Percentiles rank a stretch among this genome's conserved stretches.
phyloP scores from a whole-genome alignment of 2,888 invertebrate genomes.

The Hartigia nigra region DNA sequence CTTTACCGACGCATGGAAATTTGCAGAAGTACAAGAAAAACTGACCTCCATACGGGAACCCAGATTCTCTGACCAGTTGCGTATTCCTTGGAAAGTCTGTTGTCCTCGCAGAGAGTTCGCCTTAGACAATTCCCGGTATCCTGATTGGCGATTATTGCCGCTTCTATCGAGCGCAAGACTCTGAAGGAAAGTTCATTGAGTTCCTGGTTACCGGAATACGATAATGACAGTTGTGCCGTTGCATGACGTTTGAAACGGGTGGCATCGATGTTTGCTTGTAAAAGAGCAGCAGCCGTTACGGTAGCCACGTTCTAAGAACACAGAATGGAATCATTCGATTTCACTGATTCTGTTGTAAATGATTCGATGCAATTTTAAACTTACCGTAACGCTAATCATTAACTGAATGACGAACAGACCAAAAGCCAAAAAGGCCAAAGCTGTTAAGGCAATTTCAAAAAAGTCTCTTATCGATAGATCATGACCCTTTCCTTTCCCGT shows the following conservation, averaged over 20 bases:
- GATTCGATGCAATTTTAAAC: conserved; percentile 27
- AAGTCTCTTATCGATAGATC: conserved; percentile 78
- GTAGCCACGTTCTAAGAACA: conserved; percentile 35
- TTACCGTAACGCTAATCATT: conserved; percentile 79
- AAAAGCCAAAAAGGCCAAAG: conserved; percentile 83
- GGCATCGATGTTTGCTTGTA: conserved; percentile 28
- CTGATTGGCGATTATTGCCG: conserved; percentile 68
- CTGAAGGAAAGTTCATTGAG: conserved; percentile 71
- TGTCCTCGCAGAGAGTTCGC: conserved; percentile 75
- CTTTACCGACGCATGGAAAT: background rate
- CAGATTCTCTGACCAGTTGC: conserved; percentile 73
- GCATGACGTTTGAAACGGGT: conserved; percentile 46
- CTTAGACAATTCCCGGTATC: conserved; percentile 73
- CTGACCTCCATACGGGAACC: conserved; percentile 82
- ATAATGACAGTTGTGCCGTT: conserved; percentile 30
- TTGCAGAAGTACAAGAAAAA: conserved; percentile 26
- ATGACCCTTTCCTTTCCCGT: conserved; percentile 67
- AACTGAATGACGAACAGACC: conserved; percentile 84
- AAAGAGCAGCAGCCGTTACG: conserved; percentile 34
- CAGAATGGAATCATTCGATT: background rate
- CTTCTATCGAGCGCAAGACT: conserved; percentile 70
- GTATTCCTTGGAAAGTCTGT: conserved; percentile 71
- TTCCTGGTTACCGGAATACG: conserved; percentile 60
- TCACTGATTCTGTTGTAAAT: background rate
- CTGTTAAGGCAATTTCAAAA: conserved; percentile 84